These are phyloP conservation scores for Gambelia wislizenii DNA, from an alignment of 2,797 vertebrate genomes.

Conservation along the genomic window DNA sequence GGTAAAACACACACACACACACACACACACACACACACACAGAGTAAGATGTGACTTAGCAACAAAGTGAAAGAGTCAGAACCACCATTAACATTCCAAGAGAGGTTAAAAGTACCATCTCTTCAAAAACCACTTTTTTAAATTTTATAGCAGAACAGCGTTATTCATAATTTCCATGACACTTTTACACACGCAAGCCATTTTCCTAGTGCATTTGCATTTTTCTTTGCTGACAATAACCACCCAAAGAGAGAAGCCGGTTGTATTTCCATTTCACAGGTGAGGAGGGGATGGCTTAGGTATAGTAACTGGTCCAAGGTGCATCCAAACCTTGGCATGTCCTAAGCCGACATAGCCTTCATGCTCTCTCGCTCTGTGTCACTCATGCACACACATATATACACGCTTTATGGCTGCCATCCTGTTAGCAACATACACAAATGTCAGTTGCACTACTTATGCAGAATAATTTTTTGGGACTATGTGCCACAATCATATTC, in stretches of 20 bases:
- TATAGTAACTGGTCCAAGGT: not conserved
- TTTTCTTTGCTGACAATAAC: not conserved
- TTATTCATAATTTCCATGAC: not conserved
- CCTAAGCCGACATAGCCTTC: too few relatives aligned
- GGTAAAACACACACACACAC: too few relatives aligned
- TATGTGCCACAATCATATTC: too few relatives aligned
- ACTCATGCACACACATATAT: not conserved
- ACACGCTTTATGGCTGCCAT: too few relatives aligned
- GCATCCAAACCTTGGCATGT: not conserved
- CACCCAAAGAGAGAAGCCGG: too few relatives aligned
- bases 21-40: fast-evolving
- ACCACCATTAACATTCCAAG: not conserved
- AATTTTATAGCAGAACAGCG: too few relatives aligned
- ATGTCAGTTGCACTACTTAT: too few relatives aligned
- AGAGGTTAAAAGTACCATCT: not conserved
- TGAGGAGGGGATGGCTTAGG: not conserved
- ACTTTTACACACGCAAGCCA: too few relatives aligned
- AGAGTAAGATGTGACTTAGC: too few relatives aligned
- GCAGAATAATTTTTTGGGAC: too few relatives aligned
- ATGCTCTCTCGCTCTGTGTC: not conserved
- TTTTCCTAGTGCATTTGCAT: not conserved
- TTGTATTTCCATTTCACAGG: not conserved
- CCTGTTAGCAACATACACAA: too few relatives aligned
- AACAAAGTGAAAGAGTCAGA: not conserved
- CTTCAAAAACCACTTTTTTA: not conserved